Conservation (phyloP, 2,888 invertebrate species). For the Hipparchia sbordonii region DNA sequence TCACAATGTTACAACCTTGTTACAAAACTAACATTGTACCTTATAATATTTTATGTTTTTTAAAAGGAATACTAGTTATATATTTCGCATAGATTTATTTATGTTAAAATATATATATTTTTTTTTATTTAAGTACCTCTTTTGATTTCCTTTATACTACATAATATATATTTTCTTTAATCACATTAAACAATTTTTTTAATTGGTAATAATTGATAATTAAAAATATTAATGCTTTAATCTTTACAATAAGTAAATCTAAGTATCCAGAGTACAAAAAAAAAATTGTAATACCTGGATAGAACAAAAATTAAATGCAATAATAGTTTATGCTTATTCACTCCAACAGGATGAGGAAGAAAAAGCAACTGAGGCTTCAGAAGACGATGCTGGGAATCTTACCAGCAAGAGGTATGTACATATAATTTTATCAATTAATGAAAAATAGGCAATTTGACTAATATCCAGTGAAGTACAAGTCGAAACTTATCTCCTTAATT, state of each 20-base stretch:
- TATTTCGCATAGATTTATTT: too few species aligned
- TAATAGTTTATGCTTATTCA: constrained; percentile 4
- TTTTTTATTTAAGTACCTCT: too few species aligned
- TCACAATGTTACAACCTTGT: too few species aligned
- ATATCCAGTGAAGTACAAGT: too few species aligned
- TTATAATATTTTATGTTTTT: too few species aligned
- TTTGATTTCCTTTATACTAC: too few species aligned
- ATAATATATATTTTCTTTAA: too few species aligned
- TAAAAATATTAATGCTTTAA: not conserved
- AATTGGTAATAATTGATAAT: not conserved
- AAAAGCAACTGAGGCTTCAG: constrained; percentile 65
- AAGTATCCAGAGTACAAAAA: constrained; percentile 9
- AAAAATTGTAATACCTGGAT: not conserved
- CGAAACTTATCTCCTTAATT: too few species aligned
- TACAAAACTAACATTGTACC: too few species aligned
- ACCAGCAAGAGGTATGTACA: constrained; percentile 72
- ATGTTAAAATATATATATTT: too few species aligned
- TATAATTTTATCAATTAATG: not conserved
- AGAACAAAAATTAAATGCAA: not conserved
- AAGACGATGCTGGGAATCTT: constrained; percentile 71
- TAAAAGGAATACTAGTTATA: too few species aligned
- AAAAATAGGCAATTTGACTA: not conserved
- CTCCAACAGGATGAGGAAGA: constrained; percentile 72
- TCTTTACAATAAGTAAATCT: not conserved
- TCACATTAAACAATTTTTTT: too few species aligned